Percentiles rank a stretch among this genome's conserved stretches.
Conservation (phyloP, 2,113 vertebrate species). For the Sphaerodactylus townsendi region DNA sequence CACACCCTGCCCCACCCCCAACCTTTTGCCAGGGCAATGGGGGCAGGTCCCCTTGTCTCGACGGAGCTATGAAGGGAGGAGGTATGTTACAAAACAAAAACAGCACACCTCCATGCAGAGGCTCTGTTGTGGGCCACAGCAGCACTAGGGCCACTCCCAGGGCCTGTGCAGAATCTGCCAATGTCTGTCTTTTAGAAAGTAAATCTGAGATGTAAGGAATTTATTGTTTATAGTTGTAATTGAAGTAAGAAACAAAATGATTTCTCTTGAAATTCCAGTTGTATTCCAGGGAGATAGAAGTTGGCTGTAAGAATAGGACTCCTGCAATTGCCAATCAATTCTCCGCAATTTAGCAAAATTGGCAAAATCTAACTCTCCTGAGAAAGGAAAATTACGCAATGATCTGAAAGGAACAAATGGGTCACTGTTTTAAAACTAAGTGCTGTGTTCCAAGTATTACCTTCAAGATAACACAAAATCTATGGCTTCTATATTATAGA, state of each 20-base stretch:
- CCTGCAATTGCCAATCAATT: not conserved
- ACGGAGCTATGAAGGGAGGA: too few species aligned
- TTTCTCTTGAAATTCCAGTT: too few species aligned
- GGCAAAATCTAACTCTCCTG: not conserved
- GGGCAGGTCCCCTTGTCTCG: too few species aligned
- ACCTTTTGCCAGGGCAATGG: too few species aligned
- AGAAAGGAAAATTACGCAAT: not conserved
- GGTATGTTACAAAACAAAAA: too few species aligned
- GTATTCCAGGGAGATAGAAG: not conserved
- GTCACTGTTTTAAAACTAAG: not conserved
- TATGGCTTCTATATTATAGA: not conserved
- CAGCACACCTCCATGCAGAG: too few species aligned
- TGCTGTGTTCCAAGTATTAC: not conserved
- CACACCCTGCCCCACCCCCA: too few species aligned
- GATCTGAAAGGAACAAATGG: not conserved
- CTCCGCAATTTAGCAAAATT: not conserved
- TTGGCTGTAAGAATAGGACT: not conserved
- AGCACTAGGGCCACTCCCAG: too few species aligned
- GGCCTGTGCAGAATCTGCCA: too few species aligned
- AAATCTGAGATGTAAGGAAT: not conserved
- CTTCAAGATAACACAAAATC: not conserved
- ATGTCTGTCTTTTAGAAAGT: not conserved
- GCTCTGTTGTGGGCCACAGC: too few species aligned
- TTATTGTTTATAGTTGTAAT: not conserved
- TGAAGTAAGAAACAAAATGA: not conserved